A percentile compares a stretch with the other conserved stretches of the same genome.
These are phyloP conservation scores for Andrena camellia DNA, from an alignment of 2,888 invertebrate genomes.

Conservation along the genomic window DNA sequence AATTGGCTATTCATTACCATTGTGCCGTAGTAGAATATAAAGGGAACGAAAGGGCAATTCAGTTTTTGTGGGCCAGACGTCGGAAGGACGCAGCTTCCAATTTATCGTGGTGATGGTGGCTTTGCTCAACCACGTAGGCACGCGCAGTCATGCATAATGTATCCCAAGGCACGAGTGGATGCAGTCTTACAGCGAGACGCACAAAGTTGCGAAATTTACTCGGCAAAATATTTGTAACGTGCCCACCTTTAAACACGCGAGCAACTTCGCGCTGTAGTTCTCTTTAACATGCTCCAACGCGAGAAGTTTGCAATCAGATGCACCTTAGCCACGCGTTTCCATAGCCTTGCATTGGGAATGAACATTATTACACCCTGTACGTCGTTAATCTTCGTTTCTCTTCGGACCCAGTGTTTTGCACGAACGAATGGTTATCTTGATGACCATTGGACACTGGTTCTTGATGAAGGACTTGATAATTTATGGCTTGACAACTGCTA, in stretches of 20 bases:
- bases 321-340: neutral
- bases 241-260: slow-evolving; percentile 14
- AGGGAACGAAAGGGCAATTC: slow-evolving; percentile 7
- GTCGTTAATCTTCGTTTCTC: neutral
- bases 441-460: neutral
- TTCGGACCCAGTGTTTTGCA: neutral
- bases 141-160: slow-evolving; percentile 47
- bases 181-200: slow-evolving; percentile 5
- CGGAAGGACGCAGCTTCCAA: slow-evolving; percentile 26
- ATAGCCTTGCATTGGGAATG: neutral
- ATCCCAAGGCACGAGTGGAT: slow-evolving; percentile 20
- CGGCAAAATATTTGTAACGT: slow-evolving; percentile 38
- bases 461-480: neutral
- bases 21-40: neutral
- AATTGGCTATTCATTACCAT: slow-evolving; percentile 33
- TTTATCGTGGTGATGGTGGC: slow-evolving; percentile 33
- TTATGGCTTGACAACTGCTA: neutral
- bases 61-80: slow-evolving; percentile 22
- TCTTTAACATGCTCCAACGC: neutral
- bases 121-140: slow-evolving; percentile 30
- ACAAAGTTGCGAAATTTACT: slow-evolving; percentile 17
- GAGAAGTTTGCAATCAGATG: neutral
- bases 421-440: neutral
- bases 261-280: neutral
- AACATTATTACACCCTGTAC: neutral